Evolutionary conservation across 2,113 vertebrate genomes (phyloP).

Genomic region (Eira barbara): DNA sequence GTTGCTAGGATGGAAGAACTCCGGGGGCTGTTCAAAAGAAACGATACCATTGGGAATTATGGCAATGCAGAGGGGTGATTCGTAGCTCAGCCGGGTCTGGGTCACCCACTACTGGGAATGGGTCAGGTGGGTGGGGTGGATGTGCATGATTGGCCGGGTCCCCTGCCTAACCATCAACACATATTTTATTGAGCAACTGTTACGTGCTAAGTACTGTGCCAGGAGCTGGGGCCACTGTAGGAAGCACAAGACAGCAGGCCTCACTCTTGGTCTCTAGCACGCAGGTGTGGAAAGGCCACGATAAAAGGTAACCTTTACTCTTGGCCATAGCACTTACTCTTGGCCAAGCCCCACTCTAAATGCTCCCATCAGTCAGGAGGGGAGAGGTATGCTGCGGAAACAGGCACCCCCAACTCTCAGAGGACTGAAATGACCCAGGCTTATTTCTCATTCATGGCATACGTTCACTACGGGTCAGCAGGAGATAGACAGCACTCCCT

Average conservation of each 20-base stretch:
- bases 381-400: neutral
- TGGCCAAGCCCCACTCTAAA: neutral
- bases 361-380: neutral
- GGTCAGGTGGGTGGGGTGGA: neutral
- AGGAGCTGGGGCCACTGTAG: neutral
- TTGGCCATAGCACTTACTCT: neutral
- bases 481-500: neutral
- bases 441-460: neutral
- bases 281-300: neutral
- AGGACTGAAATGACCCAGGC: neutral
- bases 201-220: neutral
- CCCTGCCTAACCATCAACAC: neutral
- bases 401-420: neutral
- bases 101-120: neutral
- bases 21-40: constrained; percentile 32
- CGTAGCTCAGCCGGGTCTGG: neutral
- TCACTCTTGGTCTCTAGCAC: neutral
- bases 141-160: neutral
- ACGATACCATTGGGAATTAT: constrained; percentile 56
- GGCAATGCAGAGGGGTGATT: neutral
- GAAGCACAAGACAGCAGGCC: neutral
- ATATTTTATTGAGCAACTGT: constrained; percentile 9
- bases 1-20: constrained; percentile 63
- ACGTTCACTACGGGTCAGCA: neutral
- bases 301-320: no score